Evolutionary conservation across 2,797 vertebrate species (phyloP).

Genomic region (Neoniphon sammara): DNA sequence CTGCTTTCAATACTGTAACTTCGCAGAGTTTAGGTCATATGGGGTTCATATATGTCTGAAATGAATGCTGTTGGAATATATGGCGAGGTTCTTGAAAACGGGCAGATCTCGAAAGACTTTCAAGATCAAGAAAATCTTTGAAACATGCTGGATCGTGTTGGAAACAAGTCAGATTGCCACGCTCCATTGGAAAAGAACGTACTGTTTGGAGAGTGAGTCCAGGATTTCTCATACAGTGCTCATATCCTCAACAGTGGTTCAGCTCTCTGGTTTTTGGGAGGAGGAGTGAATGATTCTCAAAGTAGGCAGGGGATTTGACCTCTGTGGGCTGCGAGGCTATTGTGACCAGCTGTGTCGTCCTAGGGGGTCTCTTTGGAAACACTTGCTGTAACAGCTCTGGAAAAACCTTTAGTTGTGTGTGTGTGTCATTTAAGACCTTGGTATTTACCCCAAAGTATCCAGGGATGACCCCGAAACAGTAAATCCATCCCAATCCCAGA

Average conservation of each 20-base stretch:
- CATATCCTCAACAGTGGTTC: background rate
- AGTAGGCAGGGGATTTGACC: background rate
- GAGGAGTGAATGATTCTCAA: background rate
- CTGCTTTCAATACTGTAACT: slow-evolving; percentile 5
- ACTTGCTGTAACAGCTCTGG: slow-evolving; percentile 1
- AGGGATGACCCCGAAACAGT: slow-evolving; percentile 14
- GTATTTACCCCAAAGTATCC: slow-evolving; percentile 1
- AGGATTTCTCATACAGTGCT: no score
- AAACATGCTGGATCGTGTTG: no score
- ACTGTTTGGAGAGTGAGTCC: no score
- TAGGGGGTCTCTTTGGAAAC: slow-evolving; percentile 9
- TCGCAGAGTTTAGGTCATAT: slow-evolving; percentile 7
- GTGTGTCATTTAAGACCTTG: slow-evolving; percentile 7
- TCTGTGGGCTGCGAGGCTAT: slow-evolving; percentile 4
- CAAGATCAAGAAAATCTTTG: no score
- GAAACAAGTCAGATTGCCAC: background rate
- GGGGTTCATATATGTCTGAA: slow-evolving; percentile 26
- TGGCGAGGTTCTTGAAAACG: no score
- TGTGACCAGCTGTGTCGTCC: slow-evolving; percentile 9
- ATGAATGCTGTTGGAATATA: no score
- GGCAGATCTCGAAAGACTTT: no score
- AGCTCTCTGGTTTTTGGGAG: background rate
- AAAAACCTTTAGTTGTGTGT: background rate
- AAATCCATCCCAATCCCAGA: slow-evolving; percentile 9
- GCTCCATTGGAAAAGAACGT: background rate